phyloP scores from a whole-genome alignment of 2,888 invertebrate species.

The Xylocampa areola region DNA sequence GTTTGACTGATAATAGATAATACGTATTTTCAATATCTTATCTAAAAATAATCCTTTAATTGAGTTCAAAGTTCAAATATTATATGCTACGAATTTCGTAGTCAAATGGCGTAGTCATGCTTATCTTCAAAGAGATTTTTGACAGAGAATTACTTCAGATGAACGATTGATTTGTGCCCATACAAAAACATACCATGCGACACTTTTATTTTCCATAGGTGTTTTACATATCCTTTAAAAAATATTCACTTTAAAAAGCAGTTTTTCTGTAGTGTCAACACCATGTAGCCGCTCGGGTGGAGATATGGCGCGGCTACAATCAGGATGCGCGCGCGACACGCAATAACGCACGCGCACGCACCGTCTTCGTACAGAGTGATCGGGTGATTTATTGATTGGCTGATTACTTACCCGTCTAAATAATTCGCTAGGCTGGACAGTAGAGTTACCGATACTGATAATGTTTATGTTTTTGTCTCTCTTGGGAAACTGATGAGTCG shows the following conservation, averaged over 20 bases:
- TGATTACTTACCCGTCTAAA: background rate
- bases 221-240: background rate
- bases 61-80: background rate
- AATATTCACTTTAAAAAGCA: background rate
- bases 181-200: too few relatives aligned
- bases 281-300: conserved; percentile 62
- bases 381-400: conserved; percentile 51
- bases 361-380: conserved; percentile 31
- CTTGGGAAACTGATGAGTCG: too few relatives aligned
- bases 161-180: too few relatives aligned
- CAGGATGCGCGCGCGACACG: conserved; percentile 71
- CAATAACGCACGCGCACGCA: conserved; percentile 59
- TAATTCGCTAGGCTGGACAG: background rate
- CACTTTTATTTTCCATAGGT: too few relatives aligned
- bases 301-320: conserved; percentile 68
- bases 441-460: background rate
- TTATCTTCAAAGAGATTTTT: too few relatives aligned
- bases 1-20: too few relatives aligned
- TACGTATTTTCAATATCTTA: too few relatives aligned
- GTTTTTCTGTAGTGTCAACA: conserved; percentile 47
- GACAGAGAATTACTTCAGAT: too few relatives aligned
- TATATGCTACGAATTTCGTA: background rate
- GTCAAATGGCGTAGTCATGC: background rate
- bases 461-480: too few relatives aligned
- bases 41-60: background rate